Percentiles rank a stretch among this genome's conserved stretches.
These are phyloP conservation scores for Anableps anableps DNA, from an alignment of 2,797 vertebrate species.

Conservation along the genomic window DNA sequence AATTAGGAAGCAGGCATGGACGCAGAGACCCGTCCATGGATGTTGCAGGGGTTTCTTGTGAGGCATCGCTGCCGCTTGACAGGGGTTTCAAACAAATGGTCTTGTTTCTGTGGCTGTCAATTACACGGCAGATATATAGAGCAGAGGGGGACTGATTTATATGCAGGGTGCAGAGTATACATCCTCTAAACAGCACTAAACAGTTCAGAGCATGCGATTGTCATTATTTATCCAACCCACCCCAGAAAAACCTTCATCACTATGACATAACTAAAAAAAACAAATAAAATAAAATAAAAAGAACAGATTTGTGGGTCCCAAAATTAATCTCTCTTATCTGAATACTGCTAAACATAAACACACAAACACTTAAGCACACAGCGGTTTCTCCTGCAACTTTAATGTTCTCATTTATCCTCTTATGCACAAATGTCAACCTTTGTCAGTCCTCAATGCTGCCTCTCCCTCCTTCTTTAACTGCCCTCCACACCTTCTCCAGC, in stretches of 20 bases:
- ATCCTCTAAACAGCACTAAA: slow-evolving; percentile 25
- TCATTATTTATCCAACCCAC: slow-evolving; percentile 34
- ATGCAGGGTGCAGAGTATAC: slow-evolving; percentile 28
- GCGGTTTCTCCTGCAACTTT: slow-evolving; percentile 83
- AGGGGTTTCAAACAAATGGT: slow-evolving; percentile 41
- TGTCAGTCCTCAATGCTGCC: slow-evolving; percentile 55
- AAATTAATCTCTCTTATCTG: slow-evolving; percentile 40
- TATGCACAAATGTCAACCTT: slow-evolving; percentile 87
- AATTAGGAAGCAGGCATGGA: slow-evolving; percentile 37
- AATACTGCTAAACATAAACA: slow-evolving; percentile 54
- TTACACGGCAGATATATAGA: slow-evolving; percentile 39
- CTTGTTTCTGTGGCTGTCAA: slow-evolving; percentile 39
- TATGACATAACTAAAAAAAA: neutral
- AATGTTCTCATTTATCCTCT: slow-evolving; percentile 85
- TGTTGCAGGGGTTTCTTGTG: slow-evolving; percentile 27
- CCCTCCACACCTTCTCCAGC: slow-evolving; percentile 40
- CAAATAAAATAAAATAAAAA: neutral
- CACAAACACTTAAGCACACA: slow-evolving; percentile 53
- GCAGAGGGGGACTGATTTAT: slow-evolving; percentile 21
- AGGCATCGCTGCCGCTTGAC: slow-evolving; percentile 44
- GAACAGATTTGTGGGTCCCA: slow-evolving; percentile 4
- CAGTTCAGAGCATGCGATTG: slow-evolving; percentile 29
- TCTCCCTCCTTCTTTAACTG: slow-evolving; percentile 13
- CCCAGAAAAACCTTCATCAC: slow-evolving; percentile 4
- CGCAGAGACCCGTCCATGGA: slow-evolving; percentile 3